Evolutionary conservation across 2,113 vertebrate species (phyloP), one percentile per base, ranked within the genome.

Genomic region (Heloderma charlesbogerti): DNA sequence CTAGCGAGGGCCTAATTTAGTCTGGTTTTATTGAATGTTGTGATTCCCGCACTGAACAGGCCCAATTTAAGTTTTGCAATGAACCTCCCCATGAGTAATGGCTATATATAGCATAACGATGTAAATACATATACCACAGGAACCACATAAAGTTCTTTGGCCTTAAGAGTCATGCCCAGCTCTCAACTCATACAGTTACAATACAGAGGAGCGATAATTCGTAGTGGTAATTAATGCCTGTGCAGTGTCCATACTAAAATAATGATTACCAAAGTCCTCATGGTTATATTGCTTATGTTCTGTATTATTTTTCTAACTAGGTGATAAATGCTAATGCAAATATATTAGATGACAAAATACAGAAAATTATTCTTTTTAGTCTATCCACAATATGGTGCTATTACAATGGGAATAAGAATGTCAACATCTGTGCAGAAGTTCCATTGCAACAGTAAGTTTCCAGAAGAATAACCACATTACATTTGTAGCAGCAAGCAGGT

Each of bases 251-350:
- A 15, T 16, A 54, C 89, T 92, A 63, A 2, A 31, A 13, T 13
- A 72, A 48, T 45, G 6, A 78, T 78, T 78, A 78, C 75, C 40
- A 43, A 27, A 43, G 40, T 45, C 8, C 40, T 78, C 40, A 63
- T 69, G 54, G 1, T n/a, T 3, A 3, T 1, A 66, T 1, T 1
- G 40, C 3, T 83, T 51, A 2, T 8, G 1, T 8, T 0, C n/a
- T 2, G n/a, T 75, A 15, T 4, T 71, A 16, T 45, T 67, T 0
- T 71, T 18, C 34, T 54, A 74, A 66, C 79, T 91, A 43, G n/a
- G 81, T 90, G 51, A 60, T 22, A 84, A 90, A 92, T 60, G 54
- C 37, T 83, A 54, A 34, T 0, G 81, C 51, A 87, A 88, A 54
- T 37, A 67, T 0, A 40, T 5, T 34, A 43, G 57, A 82, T 6